Percentiles rank a stretch among this genome's conserved stretches.
Evolutionary conservation across 1,140 invertebrate species (phyloP).

Genomic region (Coelopa frigida): DNA sequence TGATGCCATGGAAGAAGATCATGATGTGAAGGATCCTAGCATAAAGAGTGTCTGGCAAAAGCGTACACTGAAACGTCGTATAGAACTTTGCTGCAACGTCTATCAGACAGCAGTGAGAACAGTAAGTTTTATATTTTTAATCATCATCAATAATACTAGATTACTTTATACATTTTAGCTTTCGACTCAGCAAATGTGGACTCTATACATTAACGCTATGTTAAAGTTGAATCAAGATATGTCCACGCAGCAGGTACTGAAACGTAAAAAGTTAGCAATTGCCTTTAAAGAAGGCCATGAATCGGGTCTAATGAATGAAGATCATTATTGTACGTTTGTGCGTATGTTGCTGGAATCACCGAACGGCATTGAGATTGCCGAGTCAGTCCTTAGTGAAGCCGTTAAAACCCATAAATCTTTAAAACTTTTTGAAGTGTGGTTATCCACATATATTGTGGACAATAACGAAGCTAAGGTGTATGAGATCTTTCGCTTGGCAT

Average conservation of each 20-base stretch:
- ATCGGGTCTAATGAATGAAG: slow-evolving; percentile 25
- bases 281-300: slow-evolving; percentile 33
- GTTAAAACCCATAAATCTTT: slow-evolving; percentile 17
- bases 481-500: slow-evolving; percentile 25
- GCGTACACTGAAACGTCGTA: slow-evolving; percentile 25
- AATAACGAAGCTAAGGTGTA: slow-evolving; percentile 23
- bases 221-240: slow-evolving; percentile 25
- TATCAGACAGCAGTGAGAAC: slow-evolving; percentile 33
- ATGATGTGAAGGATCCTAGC: not conserved
- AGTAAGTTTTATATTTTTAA: slow-evolving; percentile 8
- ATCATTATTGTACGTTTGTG: slow-evolving; percentile 25
- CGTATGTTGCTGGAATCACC: slow-evolving; percentile 25
- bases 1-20: too few relatives aligned
- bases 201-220: slow-evolving; percentile 32
- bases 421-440: slow-evolving; percentile 27
- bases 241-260: slow-evolving; percentile 17
- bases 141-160: slow-evolving; percentile 2
- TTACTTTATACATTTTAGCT: slow-evolving; percentile 14
- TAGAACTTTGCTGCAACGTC: slow-evolving; percentile 28
- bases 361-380: slow-evolving; percentile 16
- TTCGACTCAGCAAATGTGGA: slow-evolving; percentile 22
- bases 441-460: slow-evolving; percentile 24
- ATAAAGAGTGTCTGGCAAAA: slow-evolving; percentile 12
- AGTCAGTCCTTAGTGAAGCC: slow-evolving; percentile 27
- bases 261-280: slow-evolving; percentile 26